Evolutionary conservation across 2,888 invertebrate genomes (phyloP).

Genomic region (Pollenia amentaria): DNA sequence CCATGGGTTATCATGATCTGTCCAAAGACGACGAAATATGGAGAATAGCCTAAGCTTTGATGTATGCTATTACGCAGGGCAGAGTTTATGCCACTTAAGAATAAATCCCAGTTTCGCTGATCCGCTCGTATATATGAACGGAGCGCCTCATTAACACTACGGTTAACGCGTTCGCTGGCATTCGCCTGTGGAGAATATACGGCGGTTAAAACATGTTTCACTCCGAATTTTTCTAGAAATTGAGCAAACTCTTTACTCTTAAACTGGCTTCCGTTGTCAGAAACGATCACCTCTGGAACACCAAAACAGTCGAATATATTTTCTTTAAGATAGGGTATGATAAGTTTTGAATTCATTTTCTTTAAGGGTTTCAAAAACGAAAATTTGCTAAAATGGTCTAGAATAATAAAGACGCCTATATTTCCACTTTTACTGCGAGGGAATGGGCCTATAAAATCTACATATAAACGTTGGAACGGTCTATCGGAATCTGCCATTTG

Average conservation of each 20-base stretch:
- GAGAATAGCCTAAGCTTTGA: too few species aligned
- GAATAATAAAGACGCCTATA: background rate
- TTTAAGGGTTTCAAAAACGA: background rate
- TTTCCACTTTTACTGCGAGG: background rate
- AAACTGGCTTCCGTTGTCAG: conserved; percentile 8
- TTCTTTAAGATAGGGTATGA: background rate
- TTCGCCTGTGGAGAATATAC: conserved; percentile 7
- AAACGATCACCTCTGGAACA: background rate
- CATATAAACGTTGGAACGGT: background rate
- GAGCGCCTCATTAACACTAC: conserved; percentile 8
- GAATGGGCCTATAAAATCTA: background rate
- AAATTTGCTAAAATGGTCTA: background rate
- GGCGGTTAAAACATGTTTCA: background rate
- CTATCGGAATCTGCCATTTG: background rate
- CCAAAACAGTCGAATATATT: conserved; percentile 1
- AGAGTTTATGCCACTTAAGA: background rate
- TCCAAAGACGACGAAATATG: too few species aligned
- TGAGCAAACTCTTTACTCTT: background rate
- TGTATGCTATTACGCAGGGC: conserved; percentile 19
- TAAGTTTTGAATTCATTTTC: background rate
- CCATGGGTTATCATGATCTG: too few species aligned
- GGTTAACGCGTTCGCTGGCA: conserved; percentile 1
- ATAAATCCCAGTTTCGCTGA: conserved; percentile 21
- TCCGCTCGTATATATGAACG: conserved; percentile 1
- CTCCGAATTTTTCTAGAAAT: background rate